Percentiles rank a stretch among this genome's conserved stretches.
phyloP scores from a whole-genome alignment of 2,888 invertebrate species.

The Microchrysa polita region DNA sequence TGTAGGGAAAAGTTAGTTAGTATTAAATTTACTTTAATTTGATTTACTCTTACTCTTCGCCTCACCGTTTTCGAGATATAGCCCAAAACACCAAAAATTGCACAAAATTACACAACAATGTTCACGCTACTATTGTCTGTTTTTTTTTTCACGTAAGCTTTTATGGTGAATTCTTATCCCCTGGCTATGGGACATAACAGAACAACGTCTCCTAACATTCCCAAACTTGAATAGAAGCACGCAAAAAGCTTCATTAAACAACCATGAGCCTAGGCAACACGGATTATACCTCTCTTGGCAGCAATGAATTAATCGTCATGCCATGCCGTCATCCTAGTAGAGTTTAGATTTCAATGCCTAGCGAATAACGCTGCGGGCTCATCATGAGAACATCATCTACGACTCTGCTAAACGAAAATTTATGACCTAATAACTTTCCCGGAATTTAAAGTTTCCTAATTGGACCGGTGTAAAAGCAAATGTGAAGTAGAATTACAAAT shows the following conservation, averaged over 20 bases:
- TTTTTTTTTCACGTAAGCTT: no score
- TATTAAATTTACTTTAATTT: no score
- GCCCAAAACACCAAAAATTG: no score
- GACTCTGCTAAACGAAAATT: neutral
- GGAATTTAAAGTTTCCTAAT: constrained; percentile 23
- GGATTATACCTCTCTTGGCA: constrained; percentile 8
- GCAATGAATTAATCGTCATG: constrained; percentile 21
- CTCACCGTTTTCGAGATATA: no score
- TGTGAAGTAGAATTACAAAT: neutral
- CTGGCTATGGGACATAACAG: no score
- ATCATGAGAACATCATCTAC: neutral
- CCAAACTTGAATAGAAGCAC: neutral
- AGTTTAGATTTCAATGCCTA: neutral
- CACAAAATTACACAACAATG: no score
- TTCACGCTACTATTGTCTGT: no score
- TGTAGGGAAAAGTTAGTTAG: no score
- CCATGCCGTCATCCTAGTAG: neutral
- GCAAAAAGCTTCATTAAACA: constrained; percentile 27
- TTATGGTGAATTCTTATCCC: no score
- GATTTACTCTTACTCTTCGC: no score
- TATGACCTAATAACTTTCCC: constrained; percentile 14
- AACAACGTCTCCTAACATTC: no score
- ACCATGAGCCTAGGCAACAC: constrained; percentile 10
- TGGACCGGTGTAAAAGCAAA: constrained; percentile 3
- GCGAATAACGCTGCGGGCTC: neutral